A percentile compares a stretch with the other conserved stretches of the same genome.
Conservation (phyloP, 2,888 invertebrate species). For the Tachina lurida region DNA sequence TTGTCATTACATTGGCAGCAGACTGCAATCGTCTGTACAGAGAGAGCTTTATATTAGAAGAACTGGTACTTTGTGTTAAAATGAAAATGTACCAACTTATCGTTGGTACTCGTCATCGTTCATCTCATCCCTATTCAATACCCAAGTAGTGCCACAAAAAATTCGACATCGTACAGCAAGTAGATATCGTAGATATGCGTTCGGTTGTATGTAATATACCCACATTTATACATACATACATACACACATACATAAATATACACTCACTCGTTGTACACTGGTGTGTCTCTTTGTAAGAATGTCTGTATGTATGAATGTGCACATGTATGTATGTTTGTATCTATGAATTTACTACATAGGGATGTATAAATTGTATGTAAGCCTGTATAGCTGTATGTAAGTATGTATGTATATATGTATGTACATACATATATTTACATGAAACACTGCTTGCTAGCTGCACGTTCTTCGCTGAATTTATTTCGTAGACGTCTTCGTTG, state of each 20-base stretch:
- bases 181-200: conserved; percentile 68
- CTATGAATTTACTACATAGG: conserved; percentile 21
- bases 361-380: conserved; percentile 36
- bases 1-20: too few species aligned
- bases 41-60: too few species aligned
- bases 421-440: conserved; percentile 25
- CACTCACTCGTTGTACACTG: background rate
- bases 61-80: background rate
- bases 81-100: conserved; percentile 33
- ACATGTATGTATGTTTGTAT: conserved; percentile 9
- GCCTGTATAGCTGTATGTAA: conserved; percentile 31
- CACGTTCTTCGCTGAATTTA: conserved; percentile 72
- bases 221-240: background rate
- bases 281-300: conserved; percentile 5
- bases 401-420: conserved; percentile 27
- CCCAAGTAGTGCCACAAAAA: conserved; percentile 63
- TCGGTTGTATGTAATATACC: conserved; percentile 49
- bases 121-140: conserved; percentile 16
- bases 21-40: too few species aligned
- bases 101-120: too few species aligned
- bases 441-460: conserved; percentile 69
- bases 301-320: conserved; percentile 28
- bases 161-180: conserved; percentile 68
- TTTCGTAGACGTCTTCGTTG: conserved; percentile 69
- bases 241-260: background rate